These are phyloP conservation scores for Setipinna tenuifilis DNA, from an alignment of 2,797 vertebrate species.

Conservation along the genomic window DNA sequence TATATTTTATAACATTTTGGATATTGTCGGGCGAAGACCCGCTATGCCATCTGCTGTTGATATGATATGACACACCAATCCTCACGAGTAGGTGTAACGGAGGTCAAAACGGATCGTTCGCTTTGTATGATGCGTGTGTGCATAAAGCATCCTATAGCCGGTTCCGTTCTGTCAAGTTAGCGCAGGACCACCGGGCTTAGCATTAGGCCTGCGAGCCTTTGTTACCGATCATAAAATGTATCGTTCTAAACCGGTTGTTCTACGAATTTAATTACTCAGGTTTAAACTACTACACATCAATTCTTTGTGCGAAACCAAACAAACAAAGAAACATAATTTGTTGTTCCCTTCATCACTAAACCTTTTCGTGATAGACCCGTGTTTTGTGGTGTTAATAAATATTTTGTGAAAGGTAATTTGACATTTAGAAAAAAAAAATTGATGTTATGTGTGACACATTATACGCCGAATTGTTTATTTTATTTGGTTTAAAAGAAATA, in stretches of 20 bases:
- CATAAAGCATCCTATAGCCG: not conserved
- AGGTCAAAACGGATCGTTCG: not conserved
- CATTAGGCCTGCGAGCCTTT: not conserved
- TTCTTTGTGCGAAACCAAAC: not conserved
- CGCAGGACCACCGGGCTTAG: not conserved
- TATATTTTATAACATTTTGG: not conserved
- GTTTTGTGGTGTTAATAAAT: not conserved
- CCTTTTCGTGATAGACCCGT: not conserved
- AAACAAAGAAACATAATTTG: not conserved
- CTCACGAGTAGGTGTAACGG: not conserved
- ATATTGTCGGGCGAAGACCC: not conserved
- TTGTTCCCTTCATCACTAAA: not conserved
- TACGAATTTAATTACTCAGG: not conserved
- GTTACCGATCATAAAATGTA: not conserved
- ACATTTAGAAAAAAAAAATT: not conserved
- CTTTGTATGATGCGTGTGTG: not conserved
- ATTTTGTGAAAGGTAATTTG: not conserved
- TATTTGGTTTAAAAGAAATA: too few relatives aligned
- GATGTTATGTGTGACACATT: too few relatives aligned
- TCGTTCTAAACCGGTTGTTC: not conserved
- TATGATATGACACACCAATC: not conserved
- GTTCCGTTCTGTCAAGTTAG: not conserved
- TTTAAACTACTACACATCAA: not conserved
- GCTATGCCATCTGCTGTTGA: slow-evolving; percentile 20
- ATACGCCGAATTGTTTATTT: too few relatives aligned